Percentiles rank a stretch among this genome's conserved stretches.
Evolutionary conservation across 2,113 vertebrate species (phyloP).

Genomic region (Alethe castanea): DNA sequence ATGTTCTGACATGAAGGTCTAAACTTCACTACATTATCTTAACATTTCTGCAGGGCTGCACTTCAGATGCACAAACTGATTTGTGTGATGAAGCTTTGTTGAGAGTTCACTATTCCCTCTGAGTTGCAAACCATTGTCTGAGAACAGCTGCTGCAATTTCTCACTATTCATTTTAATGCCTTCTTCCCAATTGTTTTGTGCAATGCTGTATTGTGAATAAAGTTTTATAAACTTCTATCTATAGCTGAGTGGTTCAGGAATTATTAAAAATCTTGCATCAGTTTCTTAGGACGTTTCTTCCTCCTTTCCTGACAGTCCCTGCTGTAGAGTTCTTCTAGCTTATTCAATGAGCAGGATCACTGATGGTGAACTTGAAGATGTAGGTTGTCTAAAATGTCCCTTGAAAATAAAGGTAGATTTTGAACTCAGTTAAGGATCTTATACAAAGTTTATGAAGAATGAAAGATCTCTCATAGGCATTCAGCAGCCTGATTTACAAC

Average conservation of each 20-base stretch:
- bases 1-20: not conserved
- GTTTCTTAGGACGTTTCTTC: not conserved
- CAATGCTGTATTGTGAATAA: not conserved
- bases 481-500: not conserved
- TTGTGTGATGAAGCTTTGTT: not conserved
- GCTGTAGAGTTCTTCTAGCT: not conserved
- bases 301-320: not conserved
- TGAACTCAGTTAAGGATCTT: not conserved
- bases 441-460: not conserved
- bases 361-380: not conserved
- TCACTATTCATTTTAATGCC: not conserved
- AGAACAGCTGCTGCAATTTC: conserved; percentile 31
- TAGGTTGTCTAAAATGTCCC: not conserved
- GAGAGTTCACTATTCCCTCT: not conserved
- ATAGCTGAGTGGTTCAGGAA: not conserved
- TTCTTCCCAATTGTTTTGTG: not conserved
- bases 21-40: not conserved
- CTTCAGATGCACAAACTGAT: not conserved
- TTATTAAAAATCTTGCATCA: not conserved
- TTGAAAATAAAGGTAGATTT: not conserved
- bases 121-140: conserved; percentile 1
- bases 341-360: not conserved
- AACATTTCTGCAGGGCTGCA: not conserved
- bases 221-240: not conserved
- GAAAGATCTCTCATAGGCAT: not conserved